phyloP scores from a whole-genome alignment of 2,113 vertebrate species.

The Mormyrus iriodes region DNA sequence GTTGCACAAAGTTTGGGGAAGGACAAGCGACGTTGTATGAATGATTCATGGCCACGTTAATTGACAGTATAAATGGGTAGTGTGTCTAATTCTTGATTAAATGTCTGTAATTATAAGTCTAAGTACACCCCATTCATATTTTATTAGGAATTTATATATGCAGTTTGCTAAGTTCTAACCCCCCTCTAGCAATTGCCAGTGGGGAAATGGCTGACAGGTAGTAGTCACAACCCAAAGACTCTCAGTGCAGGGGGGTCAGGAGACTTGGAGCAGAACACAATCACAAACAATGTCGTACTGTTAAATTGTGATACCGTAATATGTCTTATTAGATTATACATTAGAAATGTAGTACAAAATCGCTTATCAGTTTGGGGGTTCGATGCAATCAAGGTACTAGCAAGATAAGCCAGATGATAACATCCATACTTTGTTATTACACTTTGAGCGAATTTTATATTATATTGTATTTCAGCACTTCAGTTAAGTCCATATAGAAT shows the following conservation, averaged over 20 bases:
- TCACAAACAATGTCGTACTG: slow-evolving; percentile 18
- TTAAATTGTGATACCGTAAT: slow-evolving; percentile 59
- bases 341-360: slow-evolving; percentile 20
- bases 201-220: slow-evolving; percentile 16
- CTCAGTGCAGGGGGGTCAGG: slow-evolving; percentile 37
- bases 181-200: background rate
- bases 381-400: slow-evolving; percentile 10
- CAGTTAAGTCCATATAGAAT: slow-evolving; percentile 26
- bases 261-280: slow-evolving; percentile 47
- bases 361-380: background rate
- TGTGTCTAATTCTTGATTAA: slow-evolving; percentile 13
- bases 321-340: slow-evolving; percentile 57
- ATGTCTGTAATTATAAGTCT: slow-evolving; percentile 23
- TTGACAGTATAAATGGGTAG: background rate
- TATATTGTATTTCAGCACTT: slow-evolving; percentile 30
- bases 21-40: slow-evolving; percentile 37
- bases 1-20: slow-evolving; percentile 31
- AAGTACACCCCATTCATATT: slow-evolving; percentile 18
- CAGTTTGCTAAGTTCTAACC: slow-evolving; percentile 20
- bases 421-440: slow-evolving; percentile 19
- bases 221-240: slow-evolving; percentile 65
- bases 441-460: slow-evolving; percentile 27
- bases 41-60: slow-evolving; percentile 25
- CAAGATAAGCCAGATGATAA: slow-evolving; percentile 41
- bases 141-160: slow-evolving; percentile 29